A percentile compares a stretch with the other conserved stretches of the same genome.
phyloP scores from a whole-genome alignment of 2,888 invertebrate species.

The Carpatolechia fugitivella region DNA sequence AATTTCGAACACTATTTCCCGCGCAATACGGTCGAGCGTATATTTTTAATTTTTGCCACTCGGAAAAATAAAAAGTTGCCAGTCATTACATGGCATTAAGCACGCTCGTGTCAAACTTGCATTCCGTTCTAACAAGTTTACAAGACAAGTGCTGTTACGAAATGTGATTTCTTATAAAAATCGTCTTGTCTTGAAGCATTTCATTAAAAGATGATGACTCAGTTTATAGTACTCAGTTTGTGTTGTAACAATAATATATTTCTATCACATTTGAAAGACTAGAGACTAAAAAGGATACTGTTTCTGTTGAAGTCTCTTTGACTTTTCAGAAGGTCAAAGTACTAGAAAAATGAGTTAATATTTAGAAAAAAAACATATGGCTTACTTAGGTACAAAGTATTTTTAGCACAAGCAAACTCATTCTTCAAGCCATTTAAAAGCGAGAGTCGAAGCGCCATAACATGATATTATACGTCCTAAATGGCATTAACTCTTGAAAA shows the following conservation, averaged over 20 bases:
- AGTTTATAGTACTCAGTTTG: too few relatives aligned
- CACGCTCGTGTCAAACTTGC: slow-evolving; percentile 46
- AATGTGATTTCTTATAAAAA: slow-evolving; percentile 45
- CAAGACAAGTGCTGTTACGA: slow-evolving; percentile 41
- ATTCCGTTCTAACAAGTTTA: slow-evolving; percentile 40
- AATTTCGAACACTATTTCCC: slow-evolving; percentile 18
- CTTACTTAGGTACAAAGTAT: too few relatives aligned
- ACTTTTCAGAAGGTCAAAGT: too few relatives aligned
- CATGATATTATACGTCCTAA: slow-evolving; percentile 41
- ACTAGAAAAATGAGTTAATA: too few relatives aligned
- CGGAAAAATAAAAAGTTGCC: slow-evolving; percentile 12
- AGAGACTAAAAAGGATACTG: too few relatives aligned
- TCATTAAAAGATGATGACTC: slow-evolving; percentile 15
- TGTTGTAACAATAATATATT: too few relatives aligned
- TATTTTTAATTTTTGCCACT: slow-evolving; percentile 8
- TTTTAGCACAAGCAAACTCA: neutral
- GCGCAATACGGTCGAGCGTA: slow-evolving; percentile 25
- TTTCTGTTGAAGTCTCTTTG: too few relatives aligned
- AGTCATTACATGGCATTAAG: slow-evolving; percentile 45
- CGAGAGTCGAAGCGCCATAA: slow-evolving; percentile 22
- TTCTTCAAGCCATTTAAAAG: slow-evolving; percentile 15
- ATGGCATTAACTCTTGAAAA: slow-evolving; percentile 51
- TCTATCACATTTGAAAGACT: too few relatives aligned
- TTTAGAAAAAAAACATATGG: too few relatives aligned
- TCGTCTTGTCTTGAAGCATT: slow-evolving; percentile 19